Evolutionary conservation across 1,140 invertebrate genomes (phyloP), one percentile per base, ranked within the genome.

Genomic region (Lordiphosa clarofinis): DNA sequence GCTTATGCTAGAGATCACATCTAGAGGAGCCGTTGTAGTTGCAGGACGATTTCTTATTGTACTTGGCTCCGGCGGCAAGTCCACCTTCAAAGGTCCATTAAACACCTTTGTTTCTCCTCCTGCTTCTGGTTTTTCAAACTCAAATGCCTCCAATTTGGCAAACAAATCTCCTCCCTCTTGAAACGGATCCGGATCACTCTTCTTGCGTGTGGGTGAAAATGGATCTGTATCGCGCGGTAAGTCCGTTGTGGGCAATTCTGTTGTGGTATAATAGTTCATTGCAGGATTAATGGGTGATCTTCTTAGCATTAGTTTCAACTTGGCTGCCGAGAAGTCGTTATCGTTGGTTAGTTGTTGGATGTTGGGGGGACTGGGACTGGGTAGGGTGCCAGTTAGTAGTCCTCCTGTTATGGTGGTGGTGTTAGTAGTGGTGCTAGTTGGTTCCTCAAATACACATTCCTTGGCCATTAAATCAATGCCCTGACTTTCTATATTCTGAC

Each of bases 171-270:
- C 93, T 11, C 62, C 93, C n/a, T 91, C 92, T 84, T 94, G 92
- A 87, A 94, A 94, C 10, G 93, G 93, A 66, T 94, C 93, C 33
- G 78, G 78, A 89, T 94, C 93, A 48, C 91, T 90, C 54, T 90
- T 86, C 74, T 89, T 88, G 35, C 87, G 82, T 8, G 87, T 88
- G 0, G 88, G 88, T 21, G 88, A 89, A 37, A 89, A 89, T 0
- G 88, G 88, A 73, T 89, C 88, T 8, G 88, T 89, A 13, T 89
- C 88, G n/a, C 87, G 64, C 1, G 87, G 87, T 66, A 88, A 47
- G 53, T 88, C 59, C 19, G 60, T 43, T 37, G 56, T 39, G 13
- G 38, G 42, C 40, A 63, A 44, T 53, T 88, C 86, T 88, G 87
- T 61, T 88, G 87, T 61, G 66, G 70, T 75, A 73, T 87, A 76